Base-by-base conservation (phyloP, 2,113 vertebrate species). In the Protobothrops flavoviridis region DNA sequence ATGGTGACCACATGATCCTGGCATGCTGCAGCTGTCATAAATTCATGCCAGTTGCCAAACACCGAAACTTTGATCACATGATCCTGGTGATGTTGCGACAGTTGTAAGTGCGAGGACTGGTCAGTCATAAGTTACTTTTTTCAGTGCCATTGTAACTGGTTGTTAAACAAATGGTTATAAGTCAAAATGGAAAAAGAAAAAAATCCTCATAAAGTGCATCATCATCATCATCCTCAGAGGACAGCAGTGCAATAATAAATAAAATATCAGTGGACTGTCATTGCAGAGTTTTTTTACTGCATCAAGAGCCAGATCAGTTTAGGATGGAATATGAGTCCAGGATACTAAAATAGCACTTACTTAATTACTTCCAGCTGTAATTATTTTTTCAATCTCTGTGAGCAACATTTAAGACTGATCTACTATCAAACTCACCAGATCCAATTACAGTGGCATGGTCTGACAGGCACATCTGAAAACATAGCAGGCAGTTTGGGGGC, bases 361-460 rank as follows among this genome's bases (percentile, higher is more conserved):
- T 26, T 43, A 86, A 90, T 90, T 93, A 56, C 85, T 93, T 90
- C 53, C 26, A 59, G 64, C 26, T 24, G 88, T 93, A 93, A 93
- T 93, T 90, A 93, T 88, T 90, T 7, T 86, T 93, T 86, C 88
- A 93, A 43, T 55, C 88, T 90, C 52, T 55, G 55, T 90, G 55
- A 93, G 12, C 39, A 90, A 93, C 90, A 61, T 45, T 86, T 55
- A 90, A 93, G 88, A n/a, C 55, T 93, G 88, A 93, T 55, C 74
- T 56, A 39, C 43, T 90, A 81, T 90, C 92, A 86, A 2, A 29
- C 20, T 90, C 55, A 93, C 88, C 90, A 81, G 61, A 93, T 93
- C 92, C 88, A 93, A 64, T 93, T 90, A 93, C n/a, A 86, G 74
- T 89, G 59, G 74, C 55, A 61, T 90, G 43, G 43, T 93, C 55